Conservation (phyloP, 2,888 invertebrate species). For the Drosophila macrospina region DNA sequence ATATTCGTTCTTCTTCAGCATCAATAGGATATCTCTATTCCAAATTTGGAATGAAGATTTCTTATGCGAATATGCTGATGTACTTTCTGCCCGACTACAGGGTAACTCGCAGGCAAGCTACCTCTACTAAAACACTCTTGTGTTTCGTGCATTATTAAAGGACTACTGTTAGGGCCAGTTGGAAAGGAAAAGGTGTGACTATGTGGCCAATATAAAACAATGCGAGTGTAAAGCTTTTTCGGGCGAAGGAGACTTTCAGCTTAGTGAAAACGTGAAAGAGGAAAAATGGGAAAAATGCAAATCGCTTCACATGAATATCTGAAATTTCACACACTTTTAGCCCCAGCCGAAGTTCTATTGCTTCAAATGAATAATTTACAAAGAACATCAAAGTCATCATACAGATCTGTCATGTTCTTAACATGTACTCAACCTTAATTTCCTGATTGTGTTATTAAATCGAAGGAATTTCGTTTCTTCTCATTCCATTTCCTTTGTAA, state of each 20-base stretch:
- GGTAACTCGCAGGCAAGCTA: not conserved
- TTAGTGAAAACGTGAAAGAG: conserved; percentile 28
- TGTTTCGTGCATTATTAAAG: conserved; percentile 39
- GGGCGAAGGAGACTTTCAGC: conserved; percentile 15
- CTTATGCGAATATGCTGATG: too few species aligned
- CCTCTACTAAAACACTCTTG: too few species aligned
- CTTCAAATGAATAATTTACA: conserved; percentile 36
- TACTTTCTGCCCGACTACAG: not conserved
- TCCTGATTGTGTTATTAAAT: conserved; percentile 16
- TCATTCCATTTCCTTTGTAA: too few species aligned
- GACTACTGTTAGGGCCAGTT: conserved; percentile 4
- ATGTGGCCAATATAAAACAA: conserved; percentile 26
- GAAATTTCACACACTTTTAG: conserved; percentile 32
- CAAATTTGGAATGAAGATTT: not conserved
- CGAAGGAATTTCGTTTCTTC: not conserved
- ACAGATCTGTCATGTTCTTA: not conserved
- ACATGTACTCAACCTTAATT: conserved; percentile 7
- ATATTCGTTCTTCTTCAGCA: not conserved
- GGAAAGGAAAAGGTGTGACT: conserved; percentile 15
- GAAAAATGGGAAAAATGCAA: conserved; percentile 63
- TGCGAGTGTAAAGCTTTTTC: conserved; percentile 20
- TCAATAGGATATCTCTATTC: too few species aligned
- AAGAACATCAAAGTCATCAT: conserved; percentile 32
- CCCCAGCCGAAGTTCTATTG: conserved; percentile 11
- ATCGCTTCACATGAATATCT: conserved; percentile 53